Evolutionary conservation across 2,888 invertebrate genomes (phyloP), one percentile per base, ranked within the genome.

Genomic region (Stenotaenia linearis): DNA sequence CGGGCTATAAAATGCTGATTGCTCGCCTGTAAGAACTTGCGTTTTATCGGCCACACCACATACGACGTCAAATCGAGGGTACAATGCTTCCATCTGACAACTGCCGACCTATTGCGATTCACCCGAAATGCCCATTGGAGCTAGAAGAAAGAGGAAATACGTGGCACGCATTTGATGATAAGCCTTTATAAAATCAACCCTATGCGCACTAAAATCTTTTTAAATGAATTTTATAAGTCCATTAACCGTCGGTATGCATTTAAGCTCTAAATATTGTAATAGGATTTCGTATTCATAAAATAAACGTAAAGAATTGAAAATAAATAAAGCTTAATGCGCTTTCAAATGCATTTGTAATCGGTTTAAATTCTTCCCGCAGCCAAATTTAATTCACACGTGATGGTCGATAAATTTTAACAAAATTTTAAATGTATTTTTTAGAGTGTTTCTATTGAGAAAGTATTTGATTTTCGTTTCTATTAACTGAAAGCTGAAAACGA

Each of bases 1-100:
- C 50, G 35, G 37, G 37, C 76, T 37, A 76, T 76, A 76, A 76
- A 76, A 76, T 37, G 37, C 76, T 76, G 76, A 76, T 76, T 76
- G 76, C 76, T 76, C 75, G 37, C 32, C 12, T 35, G 76, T n/a
- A 37, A 76, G 37, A 37, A 76, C 28, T 15, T n/a, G 18, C 18
- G 76, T 76, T 76, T 76, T 76, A 76, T 76, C 76, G 76, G 21
- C 18, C 18, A n/a, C 50, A 50, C 50, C 50, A 50, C 50, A 50
- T 50, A 50, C 50, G 50, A 50, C 18, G 50, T 50, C 50, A 50
- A 50, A 50, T 50, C 50, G 50, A 50, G 18, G 18, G 50, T 18
- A 50, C 50, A 50, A 50, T 50, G 50, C 50, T 50, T n/a, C 15
- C 18, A 50, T 50, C 50, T 50, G 50, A n/a, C 50, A 50, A 50